Evolutionary conservation across 37 sponge, comb jelly and placozoan species (phyloP).

Genomic region (Eunapius fragilis): DNA sequence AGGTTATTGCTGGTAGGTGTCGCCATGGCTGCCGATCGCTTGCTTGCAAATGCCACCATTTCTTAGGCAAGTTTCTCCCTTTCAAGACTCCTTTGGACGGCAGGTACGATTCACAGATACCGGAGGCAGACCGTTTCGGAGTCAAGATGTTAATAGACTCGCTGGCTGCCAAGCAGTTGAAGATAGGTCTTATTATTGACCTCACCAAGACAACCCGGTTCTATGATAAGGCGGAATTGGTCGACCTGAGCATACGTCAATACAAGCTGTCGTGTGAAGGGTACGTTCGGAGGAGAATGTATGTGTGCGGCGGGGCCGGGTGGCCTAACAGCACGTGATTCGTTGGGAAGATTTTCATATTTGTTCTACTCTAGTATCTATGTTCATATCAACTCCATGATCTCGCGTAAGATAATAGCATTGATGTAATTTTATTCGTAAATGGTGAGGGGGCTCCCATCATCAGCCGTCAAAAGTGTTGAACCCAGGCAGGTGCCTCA

Average conservation of each 20-base stretch:
- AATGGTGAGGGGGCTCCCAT: too few relatives aligned
- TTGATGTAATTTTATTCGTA: too few relatives aligned
- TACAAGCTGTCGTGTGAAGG: conserved; percentile 95
- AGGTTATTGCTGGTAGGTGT: conserved; percentile 76
- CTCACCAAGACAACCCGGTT: conserved; percentile 97
- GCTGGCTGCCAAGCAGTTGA: conserved; percentile 3
- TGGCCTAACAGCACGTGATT: too few relatives aligned
- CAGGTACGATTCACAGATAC: conserved; percentile 64
- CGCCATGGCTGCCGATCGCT: not conserved
- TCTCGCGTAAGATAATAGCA: too few relatives aligned
- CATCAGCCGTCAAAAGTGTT: too few relatives aligned
- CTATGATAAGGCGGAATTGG: conserved; percentile 82
- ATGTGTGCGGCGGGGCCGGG: not conserved
- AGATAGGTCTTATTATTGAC: conserved; percentile 91
- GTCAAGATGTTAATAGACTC: conserved; percentile 66
- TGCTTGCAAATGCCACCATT: not conserved
- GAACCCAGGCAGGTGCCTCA: too few relatives aligned
- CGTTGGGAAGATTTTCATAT: too few relatives aligned
- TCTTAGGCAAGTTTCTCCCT: conserved; percentile 86
- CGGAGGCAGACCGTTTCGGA: conserved; percentile 69
- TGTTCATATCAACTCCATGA: too few relatives aligned
- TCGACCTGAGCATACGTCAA: conserved; percentile 54
- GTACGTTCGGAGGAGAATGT: conserved; percentile 21
- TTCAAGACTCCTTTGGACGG: conserved; percentile 93
- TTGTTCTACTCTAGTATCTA: too few relatives aligned